Evolutionary conservation across 2,888 invertebrate species (phyloP).

Genomic region (Artemia sp.): DNA sequence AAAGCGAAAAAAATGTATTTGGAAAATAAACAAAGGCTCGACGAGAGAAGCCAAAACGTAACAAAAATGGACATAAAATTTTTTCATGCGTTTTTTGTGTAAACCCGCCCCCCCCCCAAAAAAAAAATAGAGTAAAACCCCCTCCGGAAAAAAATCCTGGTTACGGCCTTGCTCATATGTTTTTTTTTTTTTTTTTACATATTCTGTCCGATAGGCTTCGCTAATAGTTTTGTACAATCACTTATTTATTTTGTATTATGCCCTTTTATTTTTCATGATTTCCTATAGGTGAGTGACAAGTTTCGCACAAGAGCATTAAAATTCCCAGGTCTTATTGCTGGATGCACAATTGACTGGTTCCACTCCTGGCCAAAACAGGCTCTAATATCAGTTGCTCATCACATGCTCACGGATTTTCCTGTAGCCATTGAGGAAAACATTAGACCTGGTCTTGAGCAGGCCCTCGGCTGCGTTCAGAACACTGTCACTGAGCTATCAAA

Average conservation of each 20-base stretch:
- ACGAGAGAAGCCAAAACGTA: too few relatives aligned
- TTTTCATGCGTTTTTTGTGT: too few relatives aligned
- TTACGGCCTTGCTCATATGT: too few relatives aligned
- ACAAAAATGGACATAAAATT: too few relatives aligned
- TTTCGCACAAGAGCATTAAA: conserved; percentile 74
- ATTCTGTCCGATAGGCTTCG: too few relatives aligned
- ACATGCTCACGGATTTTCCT: conserved; percentile 71
- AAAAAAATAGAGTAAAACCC: too few relatives aligned
- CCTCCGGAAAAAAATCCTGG: too few relatives aligned
- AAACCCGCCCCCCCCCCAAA: too few relatives aligned
- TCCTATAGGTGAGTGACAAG: conserved; percentile 68
- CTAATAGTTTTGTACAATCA: too few relatives aligned
- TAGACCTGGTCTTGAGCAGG: conserved; percentile 67
- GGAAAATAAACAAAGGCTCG: too few relatives aligned
- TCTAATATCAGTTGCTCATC: conserved; percentile 72
- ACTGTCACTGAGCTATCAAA: conserved; percentile 64
- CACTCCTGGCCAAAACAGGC: conserved; percentile 96
- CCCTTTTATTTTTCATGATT: conserved; percentile 1
- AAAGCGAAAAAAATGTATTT: too few relatives aligned
- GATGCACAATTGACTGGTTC: conserved; percentile 95
- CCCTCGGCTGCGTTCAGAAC: conserved; percentile 84
- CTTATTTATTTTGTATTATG: conserved; percentile 9
- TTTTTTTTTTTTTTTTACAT: too few relatives aligned
- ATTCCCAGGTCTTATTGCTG: conserved; percentile 89
- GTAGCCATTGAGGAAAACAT: conserved; percentile 69